These are phyloP conservation scores for Clavelina lepadiformis DNA, from an alignment of 23 tunicate genomes.

Conservation along the genomic window DNA sequence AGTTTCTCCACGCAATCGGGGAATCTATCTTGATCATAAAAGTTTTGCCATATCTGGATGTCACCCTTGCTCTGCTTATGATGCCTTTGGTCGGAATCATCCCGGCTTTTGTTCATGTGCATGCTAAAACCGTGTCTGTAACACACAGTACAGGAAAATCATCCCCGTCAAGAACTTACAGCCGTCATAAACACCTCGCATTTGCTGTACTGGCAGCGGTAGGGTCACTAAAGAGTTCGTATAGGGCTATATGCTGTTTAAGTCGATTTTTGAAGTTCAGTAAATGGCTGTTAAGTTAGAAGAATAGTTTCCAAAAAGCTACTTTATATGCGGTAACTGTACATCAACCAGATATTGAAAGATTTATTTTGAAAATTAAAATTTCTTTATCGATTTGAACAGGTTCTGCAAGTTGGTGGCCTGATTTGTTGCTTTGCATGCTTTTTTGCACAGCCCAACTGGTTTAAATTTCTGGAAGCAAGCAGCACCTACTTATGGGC, in stretches of 20 bases:
- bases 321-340: too few relatives aligned
- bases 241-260: too few relatives aligned
- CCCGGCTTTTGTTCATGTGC: constrained; percentile 47
- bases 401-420: constrained; percentile 31
- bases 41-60: constrained; percentile 71
- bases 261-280: too few relatives aligned
- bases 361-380: too few relatives aligned
- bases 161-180: too few relatives aligned
- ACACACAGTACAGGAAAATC: constrained; percentile 1
- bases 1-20: constrained; percentile 58
- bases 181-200: too few relatives aligned
- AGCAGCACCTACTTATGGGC: constrained; percentile 37
- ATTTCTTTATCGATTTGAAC: neutral
- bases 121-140: constrained; percentile 27
- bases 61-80: constrained; percentile 29
- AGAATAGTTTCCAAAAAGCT: too few relatives aligned
- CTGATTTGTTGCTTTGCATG: constrained; percentile 12
- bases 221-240: neutral
- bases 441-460: constrained; percentile 9
- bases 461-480: constrained; percentile 12
- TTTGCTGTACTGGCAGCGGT: too few relatives aligned
- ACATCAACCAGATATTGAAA: too few relatives aligned
- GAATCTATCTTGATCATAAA: constrained; percentile 47
- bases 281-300: too few relatives aligned
- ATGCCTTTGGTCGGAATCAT: constrained; percentile 52